Conservation (phyloP, 2,797 vertebrate genomes). For the Melanotaenia trifasciata region DNA sequence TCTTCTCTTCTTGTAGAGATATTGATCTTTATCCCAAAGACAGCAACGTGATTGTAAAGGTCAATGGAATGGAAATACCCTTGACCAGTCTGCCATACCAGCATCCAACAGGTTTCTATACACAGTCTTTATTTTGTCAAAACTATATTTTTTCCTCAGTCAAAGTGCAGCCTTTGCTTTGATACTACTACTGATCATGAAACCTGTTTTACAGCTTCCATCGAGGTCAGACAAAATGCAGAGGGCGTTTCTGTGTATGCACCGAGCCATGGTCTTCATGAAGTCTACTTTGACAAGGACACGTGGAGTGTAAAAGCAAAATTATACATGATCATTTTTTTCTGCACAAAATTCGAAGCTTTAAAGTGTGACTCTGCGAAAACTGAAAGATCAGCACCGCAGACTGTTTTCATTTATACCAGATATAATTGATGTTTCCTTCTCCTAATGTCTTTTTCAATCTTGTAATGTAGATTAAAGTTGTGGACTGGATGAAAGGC, state of each 20-base stretch:
- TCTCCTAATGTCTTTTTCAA: not conserved
- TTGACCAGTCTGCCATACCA: constrained; percentile 74
- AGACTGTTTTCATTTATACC: not conserved
- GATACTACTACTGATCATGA: not conserved
- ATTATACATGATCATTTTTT: not conserved
- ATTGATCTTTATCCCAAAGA: constrained; percentile 79
- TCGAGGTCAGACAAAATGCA: constrained; percentile 71
- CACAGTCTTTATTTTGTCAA: not conserved
- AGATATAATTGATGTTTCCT: not conserved
- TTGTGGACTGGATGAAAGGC: constrained; percentile 86
- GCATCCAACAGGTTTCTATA: constrained; percentile 65
- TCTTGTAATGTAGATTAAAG: constrained; percentile 67
- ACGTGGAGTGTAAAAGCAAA: constrained; percentile 70
- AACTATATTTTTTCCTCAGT: too few relatives aligned
- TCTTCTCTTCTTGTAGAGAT: constrained; percentile 68
- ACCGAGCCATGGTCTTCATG: constrained; percentile 78
- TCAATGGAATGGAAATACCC: constrained; percentile 81
- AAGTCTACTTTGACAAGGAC: constrained; percentile 79
- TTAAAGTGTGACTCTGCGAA: not conserved
- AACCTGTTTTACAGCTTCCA: constrained; percentile 57
- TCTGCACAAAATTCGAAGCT: not conserved
- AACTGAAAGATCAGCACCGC: not conserved
- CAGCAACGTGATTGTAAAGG: constrained; percentile 70
- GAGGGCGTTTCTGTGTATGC: constrained; percentile 78
- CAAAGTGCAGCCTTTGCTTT: too few relatives aligned